Base-by-base conservation (phyloP, 2,113 vertebrate genomes). In the Leptobrachium ailaonicum region DNA sequence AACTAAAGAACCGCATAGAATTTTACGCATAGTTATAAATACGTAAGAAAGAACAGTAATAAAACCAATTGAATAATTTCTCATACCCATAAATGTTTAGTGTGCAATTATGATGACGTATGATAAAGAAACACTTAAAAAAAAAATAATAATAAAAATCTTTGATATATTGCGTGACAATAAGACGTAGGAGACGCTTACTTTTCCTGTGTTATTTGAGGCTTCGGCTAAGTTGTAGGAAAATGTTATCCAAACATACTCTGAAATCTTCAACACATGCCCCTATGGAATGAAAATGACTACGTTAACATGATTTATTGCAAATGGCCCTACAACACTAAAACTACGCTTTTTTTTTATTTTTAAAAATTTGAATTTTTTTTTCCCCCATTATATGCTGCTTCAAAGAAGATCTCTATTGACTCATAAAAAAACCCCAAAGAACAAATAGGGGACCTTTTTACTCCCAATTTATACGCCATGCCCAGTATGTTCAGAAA, bases 341-440 rank as follows among this genome's bases (percentile, higher is more conserved):
- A 94, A 94, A 92, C 90, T 85, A 90, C 88, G 90, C 90, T 91
- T 93, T 5, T 50, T 50, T 50, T 50, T 50, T 50, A 50, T 50
- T 50, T 50, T 50, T 50, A 32, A 32, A 32, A 32, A 32, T 32
- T 32, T 32, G 20, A 32, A 50, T 50, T 50, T 50, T 50, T 47
- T 50, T 50, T 50, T 93, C 91, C 88, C n/a, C 50, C 43, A 83
- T 86, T 89, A 88, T 93, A 92, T 87, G 90, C 88, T 78, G 90
- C 92, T 93, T 94, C 93, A 94, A 93, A 94, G 93, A 93, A 91
- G 90, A 94, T 90, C 90, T 91, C 92, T 90, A 85, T 89, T 89
- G 91, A 91, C 92, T 93, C 93, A 90, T 94, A 93, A 94, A 94
- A 94, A 92, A 85, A 88, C 89, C 90, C 20, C 20, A 32, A 88